A percentile compares a stretch with the other conserved stretches of the same genome.
These are phyloP conservation scores for Anguilla anguilla DNA, from an alignment of 2,797 vertebrate genomes.

Conservation along the genomic window DNA sequence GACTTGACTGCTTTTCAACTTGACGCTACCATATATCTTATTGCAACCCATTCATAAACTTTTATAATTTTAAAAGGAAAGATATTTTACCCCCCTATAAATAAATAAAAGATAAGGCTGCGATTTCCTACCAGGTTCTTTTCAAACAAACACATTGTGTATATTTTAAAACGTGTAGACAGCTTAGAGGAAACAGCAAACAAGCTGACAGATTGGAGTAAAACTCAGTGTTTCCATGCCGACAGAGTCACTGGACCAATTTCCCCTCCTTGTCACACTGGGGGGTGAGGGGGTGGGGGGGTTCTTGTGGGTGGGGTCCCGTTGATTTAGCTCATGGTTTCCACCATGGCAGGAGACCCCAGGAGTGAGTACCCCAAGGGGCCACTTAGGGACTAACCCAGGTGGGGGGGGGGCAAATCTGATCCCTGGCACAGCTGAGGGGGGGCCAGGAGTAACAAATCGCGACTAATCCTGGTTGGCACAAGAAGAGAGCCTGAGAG, in stretches of 20 bases:
- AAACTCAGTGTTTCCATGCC: not conserved
- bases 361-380: no score
- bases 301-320: not conserved
- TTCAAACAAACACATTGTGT: no score
- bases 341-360: no score
- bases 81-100: not conserved
- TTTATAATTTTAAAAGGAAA: not conserved
- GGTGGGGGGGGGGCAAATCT: no score
- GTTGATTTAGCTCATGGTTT: no score
- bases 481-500: not conserved
- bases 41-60: not conserved
- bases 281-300: not conserved
- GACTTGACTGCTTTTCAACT: no score
- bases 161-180: not conserved
- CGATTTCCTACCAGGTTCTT: not conserved
- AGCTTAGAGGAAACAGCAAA: not conserved
- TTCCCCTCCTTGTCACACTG: not conserved
- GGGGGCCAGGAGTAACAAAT: not conserved
- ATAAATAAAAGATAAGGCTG: not conserved
- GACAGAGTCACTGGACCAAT: not conserved
- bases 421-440: not conserved
- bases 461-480: not conserved
- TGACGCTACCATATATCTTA: not conserved
- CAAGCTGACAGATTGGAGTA: not conserved
- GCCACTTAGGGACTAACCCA: no score